Evolutionary conservation across 2,797 vertebrate species (phyloP), one percentile per base, ranked within the genome.

Genomic region (Hyperoplus immaculatus): DNA sequence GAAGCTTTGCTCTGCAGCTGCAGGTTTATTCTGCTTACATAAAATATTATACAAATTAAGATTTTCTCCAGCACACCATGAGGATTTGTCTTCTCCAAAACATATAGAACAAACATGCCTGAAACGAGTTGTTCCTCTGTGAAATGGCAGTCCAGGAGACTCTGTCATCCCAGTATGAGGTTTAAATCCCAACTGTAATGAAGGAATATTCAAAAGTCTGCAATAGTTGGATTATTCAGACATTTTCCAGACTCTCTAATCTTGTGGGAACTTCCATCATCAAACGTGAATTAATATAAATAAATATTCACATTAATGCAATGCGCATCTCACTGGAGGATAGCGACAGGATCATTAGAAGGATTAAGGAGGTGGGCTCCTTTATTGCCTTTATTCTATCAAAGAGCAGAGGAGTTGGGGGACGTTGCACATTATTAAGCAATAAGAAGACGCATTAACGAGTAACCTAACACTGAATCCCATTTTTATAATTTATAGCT

Each of bases 11-110:
- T 78, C 58, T 62, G 54, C 68, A 75, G 69, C 76, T 70, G 62
- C 18, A 71, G 68, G 11, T 87, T 82, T 74, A 70, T 85, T 84
- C 84, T 72, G 41, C 55, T 80, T 82, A 49, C 41, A 18, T 71
- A 53, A 80, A 82, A 80, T 64, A 47, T 76, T 46, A 84, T 55
- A 49, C 39, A 83, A 81, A 79, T 1, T 9, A 39, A 72, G 59
- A 73, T 67, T 73, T 72, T 76, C 70, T 68, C 14, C 53, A 53
- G 38, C 54, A 43, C 66, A 80, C 50, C 36, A 41, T 36, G 50
- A 59, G 68, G 82, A 87, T 83, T 8, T 78, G 60, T 59, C 59
- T 71, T 56, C 13, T 51, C 21, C 18, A 57, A 11, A 47, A 50
- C 57, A 75, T 10, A n/a, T 1, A 60, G 51, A 66, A 10, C 15